Evolutionary conservation across 2,113 vertebrate genomes (phyloP), one percentile per base, ranked within the genome.

Genomic region (Telmatochromis sp.): DNA sequence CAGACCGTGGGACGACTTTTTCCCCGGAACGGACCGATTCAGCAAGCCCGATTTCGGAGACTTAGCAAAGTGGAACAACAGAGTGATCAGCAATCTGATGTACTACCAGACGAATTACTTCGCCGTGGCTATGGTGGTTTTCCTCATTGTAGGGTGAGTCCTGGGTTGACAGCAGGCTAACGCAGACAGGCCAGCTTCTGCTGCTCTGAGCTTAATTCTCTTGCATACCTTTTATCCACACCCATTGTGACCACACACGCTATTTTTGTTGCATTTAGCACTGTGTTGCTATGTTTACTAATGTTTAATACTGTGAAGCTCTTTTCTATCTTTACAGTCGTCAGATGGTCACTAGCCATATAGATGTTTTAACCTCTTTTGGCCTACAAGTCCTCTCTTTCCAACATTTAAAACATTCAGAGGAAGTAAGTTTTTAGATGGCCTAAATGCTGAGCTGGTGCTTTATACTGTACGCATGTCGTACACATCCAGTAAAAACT

Each of bases 21-120:
- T 96, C 68, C 98, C 98, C 1, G 98, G 97, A 3, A 82, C 94
- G 2, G 98, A 98, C 5, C 97, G 97, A 4, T 99, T 98, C 40
- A 91, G 96, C 6, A 96, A 97, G 79, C 98, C 98, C 0, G 98
- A 99, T 65, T 94, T 98, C 80, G 94, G 95, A 28, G 98, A 99
- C 93, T 94, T 99, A 57, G 95, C 96, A 3, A 98, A 97, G 93
- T 99, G 98, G 98, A 99, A 99, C 96, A 98, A 98, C 95, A 93
- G 98, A 23, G 97, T 99, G n/a, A 97, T 99, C 93, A 99, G 96
- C 95, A 99, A 99, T 88, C 90, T 99, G 90, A 95, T 99, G 65
- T 99, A 99, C 89, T 99, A 98, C 93, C 98, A 99, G 96, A 99
- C 97, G 45, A 99, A 99, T 92, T 99, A 99, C 85, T 96, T 99